Evolutionary conservation across 2,113 vertebrate genomes (phyloP), one percentile per base, ranked within the genome.

Genomic region (Psittacara wagleri): DNA sequence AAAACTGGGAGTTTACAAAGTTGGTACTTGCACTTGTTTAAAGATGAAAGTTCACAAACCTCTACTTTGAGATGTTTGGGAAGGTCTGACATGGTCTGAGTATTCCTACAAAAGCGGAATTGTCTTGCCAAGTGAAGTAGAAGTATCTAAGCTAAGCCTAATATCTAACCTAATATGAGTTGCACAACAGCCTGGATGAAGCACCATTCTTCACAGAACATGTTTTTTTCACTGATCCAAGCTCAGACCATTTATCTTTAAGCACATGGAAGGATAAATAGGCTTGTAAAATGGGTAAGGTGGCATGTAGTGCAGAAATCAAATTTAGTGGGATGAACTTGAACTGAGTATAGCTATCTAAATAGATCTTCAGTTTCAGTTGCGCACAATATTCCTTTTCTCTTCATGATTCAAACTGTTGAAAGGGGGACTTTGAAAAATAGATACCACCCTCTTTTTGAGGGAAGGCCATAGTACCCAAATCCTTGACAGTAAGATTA

Each of bases 371-470:
- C 11, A 15, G 9, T 48, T 73, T 83, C 49, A 37, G 2, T 43
- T 80, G 11, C 57, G 52, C 37, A 66, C 24, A 66, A 8, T 54
- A 49, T 74, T 52, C 17, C 31, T 85, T 29, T 18, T 62, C 6
- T 54, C 27, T 73, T 73, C 11, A 8, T 44, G 20, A 37, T 27
- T 52, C 39, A 69, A 69, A 44, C 8, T 41, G 10, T 23, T 83
- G 22, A 37, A 77, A 79, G 37, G 9, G 31, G 5, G 11, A 64
- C 18, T 81, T 75, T 41, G 17, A 55, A 37, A 55, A 57, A 63
- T 3, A 70, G 17, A 29, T 5, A n/a, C 2, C 9, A n/a, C 24
- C 10, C 5, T 80, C 3, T 0, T 20, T 74, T 43, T 23, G 46
- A 75, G 39, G 11, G 19, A 24, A 67, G 44, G 17, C 12, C 46